Evolutionary conservation across 1,140 invertebrate species (phyloP), one percentile per base, ranked within the genome.

Genomic region (Papilio machaon): DNA sequence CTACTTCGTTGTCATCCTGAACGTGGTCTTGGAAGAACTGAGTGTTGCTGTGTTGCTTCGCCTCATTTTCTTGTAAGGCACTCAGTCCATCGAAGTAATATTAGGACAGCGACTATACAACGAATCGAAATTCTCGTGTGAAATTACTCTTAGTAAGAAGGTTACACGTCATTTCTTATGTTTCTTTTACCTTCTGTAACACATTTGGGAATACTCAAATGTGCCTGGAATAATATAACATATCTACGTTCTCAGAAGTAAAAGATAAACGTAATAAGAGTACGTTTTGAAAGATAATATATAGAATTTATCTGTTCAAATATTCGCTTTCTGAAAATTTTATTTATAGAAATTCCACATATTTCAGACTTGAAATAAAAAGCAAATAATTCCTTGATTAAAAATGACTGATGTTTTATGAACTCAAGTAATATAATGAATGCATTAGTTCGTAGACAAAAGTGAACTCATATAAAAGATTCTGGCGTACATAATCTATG

Each of bases 131-230:
- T 17, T 54, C 30, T 2, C 64, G 3, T 67, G 58, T 58, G n/a
- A 7, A 17, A 23, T 35, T 67, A 13, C 23, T 67, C 23, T 23
- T 30, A 11, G 23, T 13, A 67, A 67, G n/a, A 10, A 67, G 30
- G 30, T 67, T 67, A 67, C 23, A 67, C 30, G 64, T 67, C 11
- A 64, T 64, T 19, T 67, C 64, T 30, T 35, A 67, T 30, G 64
- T 67, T 67, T 67, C 10, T 35, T 67, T 67, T 30, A 67, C 3
- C 64, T 67, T 67, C 23, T 23, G 64, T 67, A 30, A 10, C 23
- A 67, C 64, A 67, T 30, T 35, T 10, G 64, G 64, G 64, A 67
- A 67, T 67, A 67, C 58, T 64, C 2, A 11, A 3, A 67, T 35
- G 11, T 67, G 64, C 23, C n/a, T 67, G 11, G 30, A 67, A 67